These are phyloP conservation scores for Lycia hirtaria DNA, from an alignment of 2,888 invertebrate genomes.

Conservation along the genomic window DNA sequence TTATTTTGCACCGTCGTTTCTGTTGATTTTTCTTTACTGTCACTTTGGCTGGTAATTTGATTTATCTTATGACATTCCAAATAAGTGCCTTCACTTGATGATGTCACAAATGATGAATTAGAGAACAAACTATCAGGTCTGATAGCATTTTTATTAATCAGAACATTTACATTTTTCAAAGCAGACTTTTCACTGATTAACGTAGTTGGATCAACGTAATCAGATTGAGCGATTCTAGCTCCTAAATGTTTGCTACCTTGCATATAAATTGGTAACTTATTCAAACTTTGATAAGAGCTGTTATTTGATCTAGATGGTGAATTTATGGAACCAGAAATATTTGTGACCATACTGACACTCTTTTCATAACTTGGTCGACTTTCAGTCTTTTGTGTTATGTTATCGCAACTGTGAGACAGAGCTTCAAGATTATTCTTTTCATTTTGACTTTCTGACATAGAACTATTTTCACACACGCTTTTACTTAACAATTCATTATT, in stretches of 20 bases:
- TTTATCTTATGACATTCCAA: conserved; percentile 61
- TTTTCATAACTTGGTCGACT: conserved; percentile 66
- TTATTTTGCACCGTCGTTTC: conserved; percentile 50
- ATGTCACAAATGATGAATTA: conserved; percentile 84
- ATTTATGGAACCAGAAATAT: conserved; percentile 56
- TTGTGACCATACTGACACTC: conserved; percentile 69
- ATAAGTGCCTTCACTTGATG: conserved; percentile 82
- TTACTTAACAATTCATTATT: conserved; percentile 68
- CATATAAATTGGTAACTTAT: conserved; percentile 87
- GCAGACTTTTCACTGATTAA: conserved; percentile 82
- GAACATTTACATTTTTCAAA: conserved; percentile 84
- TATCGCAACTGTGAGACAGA: conserved; percentile 75
- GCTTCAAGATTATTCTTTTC: conserved; percentile 72
- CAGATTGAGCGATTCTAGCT: conserved; percentile 94
- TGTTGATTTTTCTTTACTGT: conserved; percentile 41
- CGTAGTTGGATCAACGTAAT: conserved; percentile 93
- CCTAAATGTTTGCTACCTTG: conserved; percentile 94
- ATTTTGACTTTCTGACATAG: conserved; percentile 69
- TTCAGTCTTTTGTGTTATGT: conserved; percentile 64
- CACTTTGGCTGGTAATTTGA: conserved; percentile 38
- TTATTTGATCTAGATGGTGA: conserved; percentile 72
- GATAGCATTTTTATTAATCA: conserved; percentile 86
- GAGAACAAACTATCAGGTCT: conserved; percentile 85
- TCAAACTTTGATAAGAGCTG: conserved; percentile 72
- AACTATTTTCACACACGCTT: conserved; percentile 72